Conservation (phyloP, 2,113 vertebrate genomes). For the Crotalus horridus region DNA sequence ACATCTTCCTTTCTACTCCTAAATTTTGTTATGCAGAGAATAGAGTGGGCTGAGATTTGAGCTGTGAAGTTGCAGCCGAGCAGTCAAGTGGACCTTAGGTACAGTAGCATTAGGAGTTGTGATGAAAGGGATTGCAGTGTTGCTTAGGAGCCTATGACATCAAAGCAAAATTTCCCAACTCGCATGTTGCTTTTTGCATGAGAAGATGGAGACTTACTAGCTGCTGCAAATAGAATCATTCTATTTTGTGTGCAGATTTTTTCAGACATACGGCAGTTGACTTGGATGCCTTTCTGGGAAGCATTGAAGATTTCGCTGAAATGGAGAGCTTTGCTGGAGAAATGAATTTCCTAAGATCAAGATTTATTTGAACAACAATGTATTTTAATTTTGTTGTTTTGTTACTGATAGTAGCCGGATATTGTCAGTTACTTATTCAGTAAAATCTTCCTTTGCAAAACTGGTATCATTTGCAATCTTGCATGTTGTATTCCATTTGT, state of each 20-base stretch:
- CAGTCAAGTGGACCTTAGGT: background rate
- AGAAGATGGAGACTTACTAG: slow-evolving; percentile 2
- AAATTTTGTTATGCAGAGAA: background rate
- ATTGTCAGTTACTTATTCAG: slow-evolving; percentile 47
- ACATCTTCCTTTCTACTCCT: background rate
- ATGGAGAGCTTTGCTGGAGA: slow-evolving; percentile 29
- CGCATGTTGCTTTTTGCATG: background rate
- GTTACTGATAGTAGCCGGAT: slow-evolving; percentile 2
- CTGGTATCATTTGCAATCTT: background rate
- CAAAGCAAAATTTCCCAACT: background rate
- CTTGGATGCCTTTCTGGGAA: slow-evolving; percentile 38
- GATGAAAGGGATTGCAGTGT: background rate
- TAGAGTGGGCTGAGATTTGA: background rate
- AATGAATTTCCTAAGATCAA: slow-evolving; percentile 29
- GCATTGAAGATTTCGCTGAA: slow-evolving; percentile 17
- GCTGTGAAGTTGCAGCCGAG: background rate
- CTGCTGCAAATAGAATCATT: background rate
- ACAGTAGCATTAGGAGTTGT: background rate
- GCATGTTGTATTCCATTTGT: background rate
- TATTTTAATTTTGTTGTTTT: background rate
- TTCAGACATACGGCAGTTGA: slow-evolving; percentile 26
- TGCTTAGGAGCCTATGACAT: background rate
- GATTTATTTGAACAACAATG: background rate
- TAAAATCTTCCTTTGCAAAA: slow-evolving; percentile 44
- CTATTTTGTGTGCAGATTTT: slow-evolving; percentile 49